Evolutionary conservation across 1,140 invertebrate genomes (phyloP).

Genomic region (Scaptomyza montana): DNA sequence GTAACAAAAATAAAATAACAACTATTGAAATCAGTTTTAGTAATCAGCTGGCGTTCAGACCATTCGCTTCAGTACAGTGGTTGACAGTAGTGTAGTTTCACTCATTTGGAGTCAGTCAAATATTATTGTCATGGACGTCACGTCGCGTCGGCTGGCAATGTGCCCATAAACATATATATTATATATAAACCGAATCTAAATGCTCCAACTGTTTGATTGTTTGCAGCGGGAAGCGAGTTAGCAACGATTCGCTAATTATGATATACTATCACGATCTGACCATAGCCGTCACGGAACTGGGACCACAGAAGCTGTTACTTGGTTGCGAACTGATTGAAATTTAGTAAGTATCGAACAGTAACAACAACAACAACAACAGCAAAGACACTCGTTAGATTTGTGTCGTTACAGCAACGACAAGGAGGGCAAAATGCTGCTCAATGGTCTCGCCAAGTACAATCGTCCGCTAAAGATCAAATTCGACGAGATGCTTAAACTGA

Average conservation of each 20-base stretch:
- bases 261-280: conserved; percentile 92
- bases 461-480: conserved; percentile 87
- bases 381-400: background rate
- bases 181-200: background rate
- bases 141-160: conserved; percentile 61
- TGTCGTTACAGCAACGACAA: conserved; percentile 86
- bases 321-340: conserved; percentile 93
- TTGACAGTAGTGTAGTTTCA: conserved; percentile 34
- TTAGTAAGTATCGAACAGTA: conserved; percentile 86
- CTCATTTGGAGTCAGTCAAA: background rate
- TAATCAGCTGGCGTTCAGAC: conserved; percentile 20
- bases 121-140: conserved; percentile 65
- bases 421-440: conserved; percentile 86
- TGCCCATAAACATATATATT: conserved; percentile 51
- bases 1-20: background rate
- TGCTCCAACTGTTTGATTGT: conserved; percentile 13
- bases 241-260: conserved; percentile 87
- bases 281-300: conserved; percentile 90
- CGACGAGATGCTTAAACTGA: conserved; percentile 89
- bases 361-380: background rate
- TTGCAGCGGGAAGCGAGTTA: conserved; percentile 86
- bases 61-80: background rate
- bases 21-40: conserved; percentile 21
- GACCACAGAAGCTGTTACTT: conserved; percentile 87
- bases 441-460: conserved; percentile 85